Base-by-base conservation (phyloP, 2,797 vertebrate species). In the Malacoctenus gilli region DNA sequence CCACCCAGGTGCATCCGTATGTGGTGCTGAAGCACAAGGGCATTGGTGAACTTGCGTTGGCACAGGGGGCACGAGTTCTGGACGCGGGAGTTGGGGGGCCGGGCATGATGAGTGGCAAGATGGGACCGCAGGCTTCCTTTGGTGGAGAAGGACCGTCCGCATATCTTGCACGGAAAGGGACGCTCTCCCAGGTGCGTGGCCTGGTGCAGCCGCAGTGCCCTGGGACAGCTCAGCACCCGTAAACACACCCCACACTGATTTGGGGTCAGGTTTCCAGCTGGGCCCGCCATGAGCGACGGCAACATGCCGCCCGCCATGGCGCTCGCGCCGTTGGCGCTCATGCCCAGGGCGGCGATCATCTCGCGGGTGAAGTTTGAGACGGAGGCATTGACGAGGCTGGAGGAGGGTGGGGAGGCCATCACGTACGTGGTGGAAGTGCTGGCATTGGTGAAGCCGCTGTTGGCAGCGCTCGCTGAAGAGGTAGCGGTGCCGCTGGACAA, bases 1-100 rank as follows among this genome's bases (percentile, higher is more conserved):
- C 95, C 95, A 10, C 94, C 95, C 39, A 96, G 91, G 59, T 96
- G 95, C 95, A 96, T 95, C 19, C 94, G 92, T 40, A 96, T 94
- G 38, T 96, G 95, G 59, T 96, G 95, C 82, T 96, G 95, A 52
- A 96, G 93, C 58, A 93, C 94, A 4, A 95, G 93, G 1, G 95
- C 95, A 10, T 96, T 96, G 50, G 94, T 95, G 87, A 96, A 96
- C 79, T 95, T 95, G 37, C 94, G 93, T 77, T 95, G 95, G 75
- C 95, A 95, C 65, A 95, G 87, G 12, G 94, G 94, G 63, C 95
- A 96, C 34, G 94, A 95, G 85, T 95, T 96, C 51, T 95, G 94
- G 21, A 92, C 89, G 16, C 93, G 92, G 71, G 92, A 88, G 58
- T 91, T 92, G 1, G 91, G 90, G 11, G 93, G 92, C 21, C 93